Conservation (phyloP, 2,797 vertebrate genomes). For the Tenualosa thibaudeaui region DNA sequence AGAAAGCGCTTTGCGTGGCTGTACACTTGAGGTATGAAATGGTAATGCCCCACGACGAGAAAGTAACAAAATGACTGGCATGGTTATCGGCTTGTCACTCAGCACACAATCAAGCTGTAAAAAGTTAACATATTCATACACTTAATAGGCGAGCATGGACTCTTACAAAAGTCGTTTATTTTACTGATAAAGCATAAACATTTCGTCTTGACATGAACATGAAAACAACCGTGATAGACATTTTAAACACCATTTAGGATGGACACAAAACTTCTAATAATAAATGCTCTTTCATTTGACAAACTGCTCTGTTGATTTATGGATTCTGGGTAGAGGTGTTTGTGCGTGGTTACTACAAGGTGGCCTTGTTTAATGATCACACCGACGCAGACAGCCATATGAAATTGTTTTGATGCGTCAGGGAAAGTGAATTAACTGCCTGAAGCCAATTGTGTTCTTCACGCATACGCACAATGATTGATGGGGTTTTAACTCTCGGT, state of each 20-base stretch:
- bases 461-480: not conserved
- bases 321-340: not conserved
- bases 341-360: not conserved
- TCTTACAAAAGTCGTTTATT: slow-evolving; percentile 25
- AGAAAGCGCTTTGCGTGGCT: not conserved
- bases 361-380: not conserved
- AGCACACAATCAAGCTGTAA: not conserved
- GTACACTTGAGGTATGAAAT: slow-evolving; percentile 19
- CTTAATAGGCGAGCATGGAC: slow-evolving; percentile 1
- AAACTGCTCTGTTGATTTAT: slow-evolving; percentile 19
- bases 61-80: not conserved
- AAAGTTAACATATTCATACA: slow-evolving; percentile 4
- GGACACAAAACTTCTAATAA: slow-evolving; percentile 11
- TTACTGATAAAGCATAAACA: slow-evolving; percentile 25
- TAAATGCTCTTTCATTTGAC: slow-evolving; percentile 24
- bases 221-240: slow-evolving; percentile 27
- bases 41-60: not conserved
- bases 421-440: slow-evolving; percentile 12
- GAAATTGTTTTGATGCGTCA: slow-evolving; percentile 16
- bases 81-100: not conserved
- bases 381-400: not conserved
- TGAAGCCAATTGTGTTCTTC: not conserved
- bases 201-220: slow-evolving; percentile 19
- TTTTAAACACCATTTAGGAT: slow-evolving; percentile 24
- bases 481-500: not conserved